Percentiles rank a stretch among this genome's conserved stretches.
phyloP scores from a whole-genome alignment of 2,888 invertebrate genomes.

The Boloria euphrosyne region DNA sequence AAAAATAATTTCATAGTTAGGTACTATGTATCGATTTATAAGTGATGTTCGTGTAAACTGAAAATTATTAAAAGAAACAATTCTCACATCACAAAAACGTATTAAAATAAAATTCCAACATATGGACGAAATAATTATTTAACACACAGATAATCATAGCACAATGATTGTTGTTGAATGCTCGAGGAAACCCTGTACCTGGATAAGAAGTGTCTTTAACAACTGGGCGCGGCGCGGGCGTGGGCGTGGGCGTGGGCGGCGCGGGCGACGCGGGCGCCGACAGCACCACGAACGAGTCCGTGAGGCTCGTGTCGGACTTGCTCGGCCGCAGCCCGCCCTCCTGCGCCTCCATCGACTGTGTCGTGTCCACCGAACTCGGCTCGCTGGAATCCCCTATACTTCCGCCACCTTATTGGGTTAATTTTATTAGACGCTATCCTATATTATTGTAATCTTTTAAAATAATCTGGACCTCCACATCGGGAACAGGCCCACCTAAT shows the following conservation, averaged over 20 bases:
- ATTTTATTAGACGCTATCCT: neutral
- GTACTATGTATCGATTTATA: too few species aligned
- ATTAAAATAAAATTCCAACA: too few species aligned
- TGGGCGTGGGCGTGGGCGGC: constrained; percentile 41
- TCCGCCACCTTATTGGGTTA: constrained; percentile 73
- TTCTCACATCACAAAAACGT: too few species aligned
- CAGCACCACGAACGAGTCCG: constrained; percentile 94
- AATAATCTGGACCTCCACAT: neutral
- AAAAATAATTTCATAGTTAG: too few species aligned
- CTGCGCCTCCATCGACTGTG: constrained; percentile 42
- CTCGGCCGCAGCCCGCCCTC: constrained; percentile 87
- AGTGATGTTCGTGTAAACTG: too few species aligned
- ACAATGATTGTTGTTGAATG: too few species aligned
- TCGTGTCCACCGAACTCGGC: constrained; percentile 59
- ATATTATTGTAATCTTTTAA: neutral
- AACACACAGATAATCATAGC: too few species aligned
- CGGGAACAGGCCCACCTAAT: neutral
- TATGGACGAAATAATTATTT: too few species aligned
- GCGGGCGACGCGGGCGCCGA: constrained; percentile 74
- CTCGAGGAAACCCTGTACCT: constrained; percentile 16
- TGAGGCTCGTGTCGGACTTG: constrained; percentile 95
- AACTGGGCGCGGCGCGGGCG: constrained; percentile 39
- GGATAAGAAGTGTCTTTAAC: constrained; percentile 31
- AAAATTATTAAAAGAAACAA: too few species aligned
- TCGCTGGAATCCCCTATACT: constrained; percentile 78